Conservation (phyloP, 2,797 vertebrate species). For the Stomatorhinus walkeri region DNA sequence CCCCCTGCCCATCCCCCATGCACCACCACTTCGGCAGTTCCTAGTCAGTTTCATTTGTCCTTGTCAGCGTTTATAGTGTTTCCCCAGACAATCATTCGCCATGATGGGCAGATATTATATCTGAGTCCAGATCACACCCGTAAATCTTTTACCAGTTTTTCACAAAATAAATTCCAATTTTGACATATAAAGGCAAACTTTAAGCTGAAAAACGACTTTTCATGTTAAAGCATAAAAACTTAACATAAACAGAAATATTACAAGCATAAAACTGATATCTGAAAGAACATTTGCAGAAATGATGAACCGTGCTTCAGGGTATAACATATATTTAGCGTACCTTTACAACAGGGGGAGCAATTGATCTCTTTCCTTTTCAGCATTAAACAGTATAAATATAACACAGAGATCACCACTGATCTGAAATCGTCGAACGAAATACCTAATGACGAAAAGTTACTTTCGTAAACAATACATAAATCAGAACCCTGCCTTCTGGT, state of each 20-base stretch:
- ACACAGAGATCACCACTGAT: background rate
- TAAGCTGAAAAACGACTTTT: background rate
- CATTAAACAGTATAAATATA: background rate
- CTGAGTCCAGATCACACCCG: background rate
- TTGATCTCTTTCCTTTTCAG: background rate
- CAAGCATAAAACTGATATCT: background rate
- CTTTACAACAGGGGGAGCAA: background rate
- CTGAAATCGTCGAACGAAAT: background rate
- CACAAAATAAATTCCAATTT: background rate
- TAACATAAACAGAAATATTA: background rate
- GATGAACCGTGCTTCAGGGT: background rate
- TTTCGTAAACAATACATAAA: background rate
- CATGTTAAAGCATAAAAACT: background rate
- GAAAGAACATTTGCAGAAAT: background rate
- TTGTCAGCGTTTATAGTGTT: constrained; percentile 31
- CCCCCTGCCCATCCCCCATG: background rate
- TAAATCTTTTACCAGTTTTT: background rate
- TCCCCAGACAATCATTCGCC: constrained; percentile 7
- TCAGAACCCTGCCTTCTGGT: background rate
- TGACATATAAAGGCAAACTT: background rate
- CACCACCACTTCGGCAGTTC: constrained; percentile 26
- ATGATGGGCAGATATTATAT: background rate
- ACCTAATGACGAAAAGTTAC: background rate
- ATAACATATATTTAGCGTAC: background rate
- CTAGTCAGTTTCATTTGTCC: constrained; percentile 27